Evolutionary conservation across 1,140 invertebrate species (phyloP).

Genomic region (Pachypsylla venusta): DNA sequence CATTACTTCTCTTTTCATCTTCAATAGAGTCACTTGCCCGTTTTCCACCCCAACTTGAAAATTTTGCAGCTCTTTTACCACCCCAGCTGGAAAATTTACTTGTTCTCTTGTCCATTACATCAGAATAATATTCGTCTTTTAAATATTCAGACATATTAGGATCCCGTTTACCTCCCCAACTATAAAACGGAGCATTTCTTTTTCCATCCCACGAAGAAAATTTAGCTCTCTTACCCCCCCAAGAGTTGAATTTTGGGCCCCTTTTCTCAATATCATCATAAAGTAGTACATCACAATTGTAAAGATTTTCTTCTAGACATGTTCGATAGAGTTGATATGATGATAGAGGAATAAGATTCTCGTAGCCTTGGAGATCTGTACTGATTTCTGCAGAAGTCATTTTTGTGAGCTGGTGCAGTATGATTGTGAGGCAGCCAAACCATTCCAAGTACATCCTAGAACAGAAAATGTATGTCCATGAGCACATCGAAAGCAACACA

Average conservation of each 20-base stretch:
- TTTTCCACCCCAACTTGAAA: conserved; percentile 22
- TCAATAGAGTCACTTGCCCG: not conserved
- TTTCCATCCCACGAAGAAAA: conserved; percentile 19
- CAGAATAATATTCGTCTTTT: conserved; percentile 9
- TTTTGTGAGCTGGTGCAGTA: not conserved
- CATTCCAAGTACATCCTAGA: not conserved
- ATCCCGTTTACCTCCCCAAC: conserved; percentile 20
- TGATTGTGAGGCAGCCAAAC: not conserved
- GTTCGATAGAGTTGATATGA: not conserved
- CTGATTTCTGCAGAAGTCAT: not conserved
- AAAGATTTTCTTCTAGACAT: not conserved
- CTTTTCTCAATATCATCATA: conserved; percentile 16
- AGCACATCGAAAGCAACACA: no score
- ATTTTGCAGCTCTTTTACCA: conserved; percentile 19
- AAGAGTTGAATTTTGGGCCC: conserved; percentile 23
- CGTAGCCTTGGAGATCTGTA: not conserved
- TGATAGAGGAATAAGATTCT: not conserved
- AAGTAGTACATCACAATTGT: not conserved
- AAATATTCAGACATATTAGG: not conserved
- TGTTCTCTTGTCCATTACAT: not conserved
- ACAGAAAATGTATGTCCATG: not conserved
- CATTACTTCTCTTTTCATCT: not conserved
- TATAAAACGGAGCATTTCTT: conserved; percentile 21
- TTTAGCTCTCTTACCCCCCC: conserved; percentile 26
- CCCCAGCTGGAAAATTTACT: conserved; percentile 17